A percentile compares a stretch with the other conserved stretches of the same genome.
Conservation (phyloP, 2,888 invertebrate genomes). For the Ophion costatus region DNA sequence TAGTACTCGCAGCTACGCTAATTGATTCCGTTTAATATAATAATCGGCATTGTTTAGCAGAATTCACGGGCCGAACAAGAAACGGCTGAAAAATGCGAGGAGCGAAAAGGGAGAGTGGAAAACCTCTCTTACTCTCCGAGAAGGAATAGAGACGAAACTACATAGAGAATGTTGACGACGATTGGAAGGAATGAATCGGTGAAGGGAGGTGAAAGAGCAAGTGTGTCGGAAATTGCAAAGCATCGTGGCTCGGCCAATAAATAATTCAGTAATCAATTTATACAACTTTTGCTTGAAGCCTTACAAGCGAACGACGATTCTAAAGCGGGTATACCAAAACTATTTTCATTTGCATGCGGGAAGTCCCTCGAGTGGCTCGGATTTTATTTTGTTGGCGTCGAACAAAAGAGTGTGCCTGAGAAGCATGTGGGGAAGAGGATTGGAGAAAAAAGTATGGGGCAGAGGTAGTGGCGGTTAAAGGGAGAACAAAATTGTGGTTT, state of each 20-base stretch:
- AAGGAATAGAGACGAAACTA: slow-evolving; percentile 8
- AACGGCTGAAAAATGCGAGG: not conserved
- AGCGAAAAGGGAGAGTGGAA: not conserved
- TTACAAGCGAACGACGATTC: slow-evolving; percentile 10
- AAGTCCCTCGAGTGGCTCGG: slow-evolving; percentile 70
- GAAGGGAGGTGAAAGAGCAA: not conserved
- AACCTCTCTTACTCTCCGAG: not conserved
- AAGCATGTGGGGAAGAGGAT: slow-evolving; percentile 2
- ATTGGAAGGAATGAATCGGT: slow-evolving; percentile 9
- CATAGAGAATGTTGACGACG: slow-evolving; percentile 29
- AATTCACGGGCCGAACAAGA: slow-evolving; percentile 2
- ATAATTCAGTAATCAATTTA: slow-evolving; percentile 80
- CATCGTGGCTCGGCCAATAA: slow-evolving; percentile 70
- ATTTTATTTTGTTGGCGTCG: slow-evolving; percentile 73
- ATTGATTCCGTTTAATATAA: slow-evolving; percentile 21
- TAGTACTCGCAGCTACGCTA: not conserved
- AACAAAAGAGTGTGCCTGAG: slow-evolving; percentile 26
- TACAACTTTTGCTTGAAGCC: slow-evolving; percentile 71
- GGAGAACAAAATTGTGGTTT: slow-evolving; percentile 38
- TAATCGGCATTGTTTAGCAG: slow-evolving; percentile 11
- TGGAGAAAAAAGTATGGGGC: too few species aligned
- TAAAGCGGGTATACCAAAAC: slow-evolving; percentile 59
- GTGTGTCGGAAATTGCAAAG: slow-evolving; percentile 34
- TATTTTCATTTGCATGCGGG: slow-evolving; percentile 75
- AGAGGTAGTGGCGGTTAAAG: not conserved